Conservation (phyloP, 2,888 invertebrate species). For the Apeira syringaria region DNA sequence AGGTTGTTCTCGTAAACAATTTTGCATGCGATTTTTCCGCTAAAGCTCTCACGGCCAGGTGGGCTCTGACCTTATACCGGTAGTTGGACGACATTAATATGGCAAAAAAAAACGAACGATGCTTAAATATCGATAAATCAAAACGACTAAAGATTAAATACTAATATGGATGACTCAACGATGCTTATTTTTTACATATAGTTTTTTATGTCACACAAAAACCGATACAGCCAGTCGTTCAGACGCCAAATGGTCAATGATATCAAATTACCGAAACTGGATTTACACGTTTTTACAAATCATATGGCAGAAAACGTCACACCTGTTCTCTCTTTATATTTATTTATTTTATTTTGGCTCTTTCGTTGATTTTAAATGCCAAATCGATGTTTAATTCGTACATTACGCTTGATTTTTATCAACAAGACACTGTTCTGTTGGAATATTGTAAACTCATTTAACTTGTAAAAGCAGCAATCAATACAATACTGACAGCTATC, state of each 20-base stretch:
- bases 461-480: no score
- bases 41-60: no score
- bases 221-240: constrained; percentile 25
- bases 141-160: constrained; percentile 8
- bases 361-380: no score
- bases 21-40: no score
- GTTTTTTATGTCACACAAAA: constrained; percentile 19
- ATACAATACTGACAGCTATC: no score
- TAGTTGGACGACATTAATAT: constrained; percentile 1
- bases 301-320: constrained; percentile 32
- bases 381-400: no score
- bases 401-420: no score
- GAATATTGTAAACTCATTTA: no score
- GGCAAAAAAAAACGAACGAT: constrained; percentile 2
- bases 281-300: constrained; percentile 33
- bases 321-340: constrained; percentile 39
- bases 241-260: constrained; percentile 33
- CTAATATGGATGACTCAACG: constrained; percentile 19
- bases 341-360: no score
- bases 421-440: no score
- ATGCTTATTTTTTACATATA: constrained; percentile 10
- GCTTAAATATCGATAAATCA: constrained; percentile 14
- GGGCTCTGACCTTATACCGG: not conserved
- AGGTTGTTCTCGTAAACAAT: constrained; percentile 6
- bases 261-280: constrained; percentile 31